phyloP scores from a whole-genome alignment of 2,888 invertebrate genomes.

The Chymomyza amoena region DNA sequence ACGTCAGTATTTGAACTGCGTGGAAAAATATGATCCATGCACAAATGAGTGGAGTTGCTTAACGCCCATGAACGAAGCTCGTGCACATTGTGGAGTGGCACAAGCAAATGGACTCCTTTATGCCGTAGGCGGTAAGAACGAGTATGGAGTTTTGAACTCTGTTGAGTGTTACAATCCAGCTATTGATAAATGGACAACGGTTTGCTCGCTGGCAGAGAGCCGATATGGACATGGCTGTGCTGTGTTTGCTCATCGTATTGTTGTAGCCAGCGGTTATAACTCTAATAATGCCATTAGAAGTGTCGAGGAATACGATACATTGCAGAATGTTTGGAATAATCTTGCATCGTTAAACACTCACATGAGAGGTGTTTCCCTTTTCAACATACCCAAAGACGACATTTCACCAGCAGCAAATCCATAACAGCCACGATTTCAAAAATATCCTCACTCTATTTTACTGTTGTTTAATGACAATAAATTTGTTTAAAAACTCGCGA shows the following conservation, averaged over 20 bases:
- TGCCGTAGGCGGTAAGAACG: conserved; percentile 90
- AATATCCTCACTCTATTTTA: too few species aligned
- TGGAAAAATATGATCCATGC: conserved; percentile 90
- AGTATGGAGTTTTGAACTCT: background rate
- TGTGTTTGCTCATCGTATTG: background rate
- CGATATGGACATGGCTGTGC: background rate
- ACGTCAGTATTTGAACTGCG: conserved; percentile 79
- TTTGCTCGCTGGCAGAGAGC: background rate
- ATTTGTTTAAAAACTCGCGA: too few species aligned
- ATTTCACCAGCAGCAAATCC: too few species aligned
- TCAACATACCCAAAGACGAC: too few species aligned
- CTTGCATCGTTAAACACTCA: too few species aligned
- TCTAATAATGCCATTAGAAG: too few species aligned
- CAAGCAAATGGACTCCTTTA: conserved; percentile 93
- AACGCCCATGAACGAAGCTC: conserved; percentile 90
- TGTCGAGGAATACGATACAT: too few species aligned
- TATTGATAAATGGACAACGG: background rate
- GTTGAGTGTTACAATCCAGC: background rate
- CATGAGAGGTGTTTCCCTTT: too few species aligned
- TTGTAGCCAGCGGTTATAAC: too few species aligned
- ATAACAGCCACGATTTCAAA: too few species aligned
- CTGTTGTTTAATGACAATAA: too few species aligned
- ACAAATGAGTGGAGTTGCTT: conserved; percentile 88
- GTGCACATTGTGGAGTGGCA: conserved; percentile 94
- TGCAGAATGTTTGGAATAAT: too few species aligned